Conservation (phyloP, 2,888 invertebrate species). For the Lamproptera curius region DNA sequence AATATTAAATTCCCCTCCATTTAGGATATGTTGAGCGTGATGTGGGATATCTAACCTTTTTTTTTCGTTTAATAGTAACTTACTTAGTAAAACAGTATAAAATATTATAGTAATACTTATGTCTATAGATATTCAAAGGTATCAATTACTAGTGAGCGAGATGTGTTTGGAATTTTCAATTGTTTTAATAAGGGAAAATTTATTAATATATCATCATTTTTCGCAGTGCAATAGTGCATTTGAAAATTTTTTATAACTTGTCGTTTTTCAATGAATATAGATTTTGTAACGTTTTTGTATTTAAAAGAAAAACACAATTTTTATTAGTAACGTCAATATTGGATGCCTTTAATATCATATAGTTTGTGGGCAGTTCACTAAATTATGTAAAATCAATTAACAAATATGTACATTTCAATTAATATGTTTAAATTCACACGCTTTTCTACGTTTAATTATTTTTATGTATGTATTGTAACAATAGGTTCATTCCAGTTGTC, state of each 20-base stretch:
- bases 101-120: background rate
- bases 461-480: background rate
- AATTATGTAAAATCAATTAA: background rate
- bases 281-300: conserved; percentile 20
- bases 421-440: too few species aligned
- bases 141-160: conserved; percentile 2
- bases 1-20: conserved; percentile 8
- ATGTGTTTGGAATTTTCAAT: conserved; percentile 6
- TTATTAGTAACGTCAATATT: background rate
- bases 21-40: background rate
- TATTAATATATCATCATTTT: background rate
- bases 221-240: background rate
- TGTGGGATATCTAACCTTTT: too few species aligned
- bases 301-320: background rate
- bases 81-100: conserved; percentile 6
- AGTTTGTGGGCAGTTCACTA: background rate
- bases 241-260: conserved; percentile 3
- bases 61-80: too few species aligned
- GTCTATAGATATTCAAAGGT: conserved; percentile 12
- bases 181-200: too few species aligned
- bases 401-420: background rate
- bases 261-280: conserved; percentile 10
- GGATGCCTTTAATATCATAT: conserved; percentile 20
- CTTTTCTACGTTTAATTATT: conserved; percentile 2
- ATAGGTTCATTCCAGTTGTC: conserved; percentile 15